Evolutionary conservation across 2,797 vertebrate genomes (phyloP).

Genomic region (Hylomyscus alleni): DNA sequence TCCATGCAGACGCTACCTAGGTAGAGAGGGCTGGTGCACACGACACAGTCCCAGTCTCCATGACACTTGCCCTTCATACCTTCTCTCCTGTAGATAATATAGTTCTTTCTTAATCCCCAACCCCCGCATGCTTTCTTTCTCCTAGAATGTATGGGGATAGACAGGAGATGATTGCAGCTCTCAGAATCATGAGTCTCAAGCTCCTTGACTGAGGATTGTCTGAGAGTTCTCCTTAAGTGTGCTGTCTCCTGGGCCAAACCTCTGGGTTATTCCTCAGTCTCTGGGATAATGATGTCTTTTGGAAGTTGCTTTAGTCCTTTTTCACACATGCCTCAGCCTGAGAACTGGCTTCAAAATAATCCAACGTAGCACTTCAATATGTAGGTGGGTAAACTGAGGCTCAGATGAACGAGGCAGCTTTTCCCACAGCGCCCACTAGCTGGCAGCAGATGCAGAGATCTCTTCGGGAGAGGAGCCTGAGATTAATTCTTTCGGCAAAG

Average conservation of each 20-base stretch:
- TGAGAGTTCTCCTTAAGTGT: not conserved
- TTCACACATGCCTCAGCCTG: not conserved
- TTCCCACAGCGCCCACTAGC: not conserved
- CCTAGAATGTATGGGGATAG: not conserved
- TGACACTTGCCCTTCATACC: not conserved
- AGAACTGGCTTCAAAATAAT: not conserved
- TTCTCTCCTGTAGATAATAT: not conserved
- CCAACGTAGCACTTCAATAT: not conserved
- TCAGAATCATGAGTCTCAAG: not conserved
- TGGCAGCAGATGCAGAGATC: not conserved
- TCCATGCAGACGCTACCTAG: no score
- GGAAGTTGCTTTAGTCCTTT: not conserved
- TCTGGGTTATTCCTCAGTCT: not conserved
- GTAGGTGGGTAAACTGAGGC: constrained; percentile 35
- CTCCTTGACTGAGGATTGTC: not conserved
- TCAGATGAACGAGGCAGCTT: not conserved
- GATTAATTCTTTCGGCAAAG: not conserved
- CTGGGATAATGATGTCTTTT: not conserved
- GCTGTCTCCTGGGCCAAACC: not conserved
- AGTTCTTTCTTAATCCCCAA: not conserved
- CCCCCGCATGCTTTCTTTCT: not conserved
- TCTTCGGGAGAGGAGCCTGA: not conserved
- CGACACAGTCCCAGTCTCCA: not conserved
- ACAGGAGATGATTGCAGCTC: not conserved
- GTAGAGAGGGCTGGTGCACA: no score